Percentiles rank a stretch among this genome's conserved stretches.
Conservation (phyloP, 2,113 vertebrate species). For the Mesitornis unicolor region DNA sequence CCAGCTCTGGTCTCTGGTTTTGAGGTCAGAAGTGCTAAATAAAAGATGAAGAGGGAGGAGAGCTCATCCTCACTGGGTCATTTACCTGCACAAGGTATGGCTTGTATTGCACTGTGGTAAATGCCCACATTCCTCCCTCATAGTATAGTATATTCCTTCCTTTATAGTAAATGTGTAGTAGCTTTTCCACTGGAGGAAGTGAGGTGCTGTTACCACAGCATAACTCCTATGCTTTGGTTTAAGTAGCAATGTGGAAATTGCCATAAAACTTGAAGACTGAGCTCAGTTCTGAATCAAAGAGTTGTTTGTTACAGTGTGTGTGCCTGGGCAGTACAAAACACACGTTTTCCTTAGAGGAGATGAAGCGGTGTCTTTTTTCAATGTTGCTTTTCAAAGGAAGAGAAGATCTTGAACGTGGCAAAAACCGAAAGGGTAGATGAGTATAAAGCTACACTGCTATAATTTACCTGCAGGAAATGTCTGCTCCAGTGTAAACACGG, state of each 20-base stretch:
- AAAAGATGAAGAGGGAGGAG: not conserved
- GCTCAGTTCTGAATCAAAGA: not conserved
- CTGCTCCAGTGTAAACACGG: not conserved
- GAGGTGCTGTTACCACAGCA: not conserved
- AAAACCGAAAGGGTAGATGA: not conserved
- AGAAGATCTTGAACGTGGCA: not conserved
- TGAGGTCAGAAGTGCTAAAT: not conserved
- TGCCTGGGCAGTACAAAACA: not conserved
- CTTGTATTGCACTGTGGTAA: not conserved
- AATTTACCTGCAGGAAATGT: not conserved
- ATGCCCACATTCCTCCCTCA: not conserved
- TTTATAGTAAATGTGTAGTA: not conserved
- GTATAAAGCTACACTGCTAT: not conserved
- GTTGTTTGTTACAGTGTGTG: not conserved
- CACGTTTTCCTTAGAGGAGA: accelerated
- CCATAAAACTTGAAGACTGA: not conserved
- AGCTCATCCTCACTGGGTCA: not conserved
- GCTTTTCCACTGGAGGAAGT: not conserved
- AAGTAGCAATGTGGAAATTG: not conserved
- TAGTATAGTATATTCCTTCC: no score
- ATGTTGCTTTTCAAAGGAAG: not conserved
- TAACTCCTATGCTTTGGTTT: not conserved
- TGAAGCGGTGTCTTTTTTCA: not conserved
- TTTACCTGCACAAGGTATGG: no score
- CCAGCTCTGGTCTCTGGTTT: not conserved